phyloP scores from a whole-genome alignment of 1,140 invertebrate genomes.

The Octopus sinensis region DNA sequence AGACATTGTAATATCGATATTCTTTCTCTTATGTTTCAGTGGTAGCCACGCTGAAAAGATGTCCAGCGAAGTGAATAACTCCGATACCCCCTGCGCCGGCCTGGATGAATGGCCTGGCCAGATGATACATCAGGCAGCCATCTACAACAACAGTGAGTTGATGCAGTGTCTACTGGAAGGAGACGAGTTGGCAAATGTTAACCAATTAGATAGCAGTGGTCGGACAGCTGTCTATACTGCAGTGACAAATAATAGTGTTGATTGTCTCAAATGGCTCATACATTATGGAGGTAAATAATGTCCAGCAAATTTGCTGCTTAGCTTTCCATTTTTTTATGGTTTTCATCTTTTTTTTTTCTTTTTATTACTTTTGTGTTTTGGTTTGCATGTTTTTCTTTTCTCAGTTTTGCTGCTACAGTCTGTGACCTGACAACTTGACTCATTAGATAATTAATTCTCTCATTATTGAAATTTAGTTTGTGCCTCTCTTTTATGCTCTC shows the following conservation, averaged over 20 bases:
- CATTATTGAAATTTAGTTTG: too few relatives aligned
- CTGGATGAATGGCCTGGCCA: slow-evolving; percentile 45
- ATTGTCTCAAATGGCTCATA: slow-evolving; percentile 73
- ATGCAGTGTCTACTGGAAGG: slow-evolving; percentile 76
- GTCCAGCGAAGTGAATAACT: background rate
- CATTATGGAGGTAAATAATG: slow-evolving; percentile 65
- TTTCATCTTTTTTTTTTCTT: too few relatives aligned
- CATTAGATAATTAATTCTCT: too few relatives aligned
- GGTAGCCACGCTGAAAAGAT: background rate
- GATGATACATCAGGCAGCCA: slow-evolving; percentile 68
- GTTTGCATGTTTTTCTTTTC: too few relatives aligned
- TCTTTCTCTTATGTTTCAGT: background rate
- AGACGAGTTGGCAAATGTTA: slow-evolving; percentile 62
- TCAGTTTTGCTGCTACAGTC: too few relatives aligned
- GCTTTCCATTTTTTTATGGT: too few relatives aligned
- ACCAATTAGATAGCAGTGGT: slow-evolving; percentile 75
- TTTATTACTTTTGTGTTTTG: too few relatives aligned
- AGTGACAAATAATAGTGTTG: slow-evolving; percentile 80
- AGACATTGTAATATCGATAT: background rate
- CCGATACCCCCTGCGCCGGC: too few relatives aligned
- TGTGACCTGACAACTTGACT: too few relatives aligned
- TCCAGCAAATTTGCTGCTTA: too few relatives aligned
- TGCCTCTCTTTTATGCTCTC: too few relatives aligned
- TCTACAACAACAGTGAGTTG: slow-evolving; percentile 88
- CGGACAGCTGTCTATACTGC: slow-evolving; percentile 81